phyloP scores from a whole-genome alignment of 2,113 vertebrate species.

The Notothenia coriiceps region DNA sequence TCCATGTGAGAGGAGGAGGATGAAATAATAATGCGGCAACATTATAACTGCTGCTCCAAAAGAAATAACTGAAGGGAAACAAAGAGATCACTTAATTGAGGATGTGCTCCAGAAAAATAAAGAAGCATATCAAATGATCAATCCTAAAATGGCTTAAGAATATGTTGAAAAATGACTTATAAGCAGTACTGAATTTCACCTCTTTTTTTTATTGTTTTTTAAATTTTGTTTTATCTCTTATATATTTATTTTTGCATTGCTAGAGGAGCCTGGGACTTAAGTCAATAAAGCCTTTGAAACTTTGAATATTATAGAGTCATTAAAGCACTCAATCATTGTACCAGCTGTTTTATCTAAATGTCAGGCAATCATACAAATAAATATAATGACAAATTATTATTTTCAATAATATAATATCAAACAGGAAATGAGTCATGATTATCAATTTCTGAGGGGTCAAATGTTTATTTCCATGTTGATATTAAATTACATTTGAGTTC shows the following conservation, averaged over 20 bases:
- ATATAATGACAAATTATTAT: not conserved
- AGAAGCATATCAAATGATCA: not conserved
- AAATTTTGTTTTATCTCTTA: no score
- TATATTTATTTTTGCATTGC: no score
- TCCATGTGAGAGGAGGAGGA: slow-evolving; percentile 49
- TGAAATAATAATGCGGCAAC: slow-evolving; percentile 66
- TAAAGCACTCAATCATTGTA: not conserved
- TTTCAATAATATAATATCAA: not conserved
- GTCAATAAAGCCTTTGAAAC: no score
- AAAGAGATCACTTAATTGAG: not conserved
- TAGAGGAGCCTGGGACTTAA: no score
- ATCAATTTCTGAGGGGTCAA: not conserved
- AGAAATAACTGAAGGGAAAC: slow-evolving; percentile 9
- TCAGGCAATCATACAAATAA: not conserved
- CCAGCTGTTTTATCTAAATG: not conserved
- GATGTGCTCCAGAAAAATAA: not conserved
- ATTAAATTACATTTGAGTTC: slow-evolving; percentile 28
- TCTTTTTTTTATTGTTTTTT: no score
- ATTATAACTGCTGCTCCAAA: slow-evolving; percentile 22
- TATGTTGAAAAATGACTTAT: not conserved
- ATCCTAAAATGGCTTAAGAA: not conserved
- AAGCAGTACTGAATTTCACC: no score
- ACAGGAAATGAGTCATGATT: not conserved
- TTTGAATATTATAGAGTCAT: not conserved
- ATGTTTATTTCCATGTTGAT: not conserved